These are phyloP conservation scores for Anticlea derivata DNA, from an alignment of 2,888 invertebrate species.

Conservation along the genomic window DNA sequence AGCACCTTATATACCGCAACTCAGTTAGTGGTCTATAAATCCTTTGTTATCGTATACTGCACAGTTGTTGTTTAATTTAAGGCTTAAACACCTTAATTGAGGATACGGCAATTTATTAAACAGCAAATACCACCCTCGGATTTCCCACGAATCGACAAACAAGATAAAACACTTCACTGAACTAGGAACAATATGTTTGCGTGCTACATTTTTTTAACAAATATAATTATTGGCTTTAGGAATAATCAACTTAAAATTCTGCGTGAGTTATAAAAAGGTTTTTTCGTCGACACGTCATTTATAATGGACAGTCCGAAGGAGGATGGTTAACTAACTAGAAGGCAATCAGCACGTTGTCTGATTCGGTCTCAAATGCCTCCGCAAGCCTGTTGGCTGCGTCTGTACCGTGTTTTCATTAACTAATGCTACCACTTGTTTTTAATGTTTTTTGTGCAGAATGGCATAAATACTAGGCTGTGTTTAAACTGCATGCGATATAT, in stretches of 20 bases:
- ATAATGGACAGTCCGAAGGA: slow-evolving; percentile 42
- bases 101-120: slow-evolving; percentile 49
- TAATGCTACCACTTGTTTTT: not conserved
- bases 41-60: slow-evolving; percentile 54
- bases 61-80: slow-evolving; percentile 55
- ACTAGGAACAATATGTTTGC: slow-evolving; percentile 12
- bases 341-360: slow-evolving; percentile 9
- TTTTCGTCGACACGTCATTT: slow-evolving; percentile 39
- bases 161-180: slow-evolving; percentile 34
- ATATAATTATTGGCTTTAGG: slow-evolving; percentile 2
- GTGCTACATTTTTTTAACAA: slow-evolving; percentile 15
- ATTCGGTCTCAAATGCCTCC: slow-evolving; percentile 1
- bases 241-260: no score
- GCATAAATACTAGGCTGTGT: no score
- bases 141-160: slow-evolving; percentile 73
- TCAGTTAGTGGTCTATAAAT: slow-evolving; percentile 63
- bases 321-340: slow-evolving; percentile 44
- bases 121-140: slow-evolving; percentile 61
- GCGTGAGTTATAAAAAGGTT: no score
- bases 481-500: no score
- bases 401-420: not conserved
- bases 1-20: slow-evolving; percentile 39
- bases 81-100: slow-evolving; percentile 66
- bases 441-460: no score
- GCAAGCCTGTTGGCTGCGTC: not conserved